Evolutionary conservation across 2,797 vertebrate genomes (phyloP).

Genomic region (Poeciliopsis turneri): DNA sequence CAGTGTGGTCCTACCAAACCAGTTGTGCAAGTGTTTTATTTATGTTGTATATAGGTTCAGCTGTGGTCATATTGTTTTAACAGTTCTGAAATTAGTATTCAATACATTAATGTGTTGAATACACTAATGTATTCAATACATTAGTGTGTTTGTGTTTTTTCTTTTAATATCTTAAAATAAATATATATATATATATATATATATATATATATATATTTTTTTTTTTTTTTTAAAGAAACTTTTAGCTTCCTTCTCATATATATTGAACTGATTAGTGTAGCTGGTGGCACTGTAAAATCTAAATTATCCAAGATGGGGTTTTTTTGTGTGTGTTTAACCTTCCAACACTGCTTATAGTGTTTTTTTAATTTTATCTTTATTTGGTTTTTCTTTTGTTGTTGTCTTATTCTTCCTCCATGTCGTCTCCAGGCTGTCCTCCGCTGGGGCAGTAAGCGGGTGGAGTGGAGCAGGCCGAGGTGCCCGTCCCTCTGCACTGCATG

Average conservation of each 20-base stretch:
- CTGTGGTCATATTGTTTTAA: neutral
- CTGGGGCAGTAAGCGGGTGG: slow-evolving; percentile 89
- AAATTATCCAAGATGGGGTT: neutral
- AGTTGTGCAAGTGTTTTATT: slow-evolving; percentile 48
- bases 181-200: too few relatives aligned
- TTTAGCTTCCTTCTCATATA: neutral
- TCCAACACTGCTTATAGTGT: neutral
- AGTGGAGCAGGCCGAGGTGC: slow-evolving; percentile 92
- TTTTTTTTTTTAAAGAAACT: neutral
- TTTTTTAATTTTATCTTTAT: neutral
- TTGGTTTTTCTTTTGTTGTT: slow-evolving; percentile 19
- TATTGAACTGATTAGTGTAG: neutral
- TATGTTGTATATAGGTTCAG: slow-evolving; percentile 9
- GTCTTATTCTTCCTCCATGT: slow-evolving; percentile 25
- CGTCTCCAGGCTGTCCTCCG: slow-evolving; percentile 84
- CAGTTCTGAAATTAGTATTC: neutral
- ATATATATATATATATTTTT: too few relatives aligned
- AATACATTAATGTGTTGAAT: neutral
- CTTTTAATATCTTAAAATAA: neutral
- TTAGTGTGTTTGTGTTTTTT: neutral
- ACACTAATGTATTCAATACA: neutral
- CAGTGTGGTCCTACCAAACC: slow-evolving; percentile 48
- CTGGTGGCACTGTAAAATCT: neutral
- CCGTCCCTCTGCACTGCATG: slow-evolving; percentile 98
- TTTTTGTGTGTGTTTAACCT: neutral